phyloP scores from a whole-genome alignment of 2,888 invertebrate genomes.

The Linnaemya vulpina region DNA sequence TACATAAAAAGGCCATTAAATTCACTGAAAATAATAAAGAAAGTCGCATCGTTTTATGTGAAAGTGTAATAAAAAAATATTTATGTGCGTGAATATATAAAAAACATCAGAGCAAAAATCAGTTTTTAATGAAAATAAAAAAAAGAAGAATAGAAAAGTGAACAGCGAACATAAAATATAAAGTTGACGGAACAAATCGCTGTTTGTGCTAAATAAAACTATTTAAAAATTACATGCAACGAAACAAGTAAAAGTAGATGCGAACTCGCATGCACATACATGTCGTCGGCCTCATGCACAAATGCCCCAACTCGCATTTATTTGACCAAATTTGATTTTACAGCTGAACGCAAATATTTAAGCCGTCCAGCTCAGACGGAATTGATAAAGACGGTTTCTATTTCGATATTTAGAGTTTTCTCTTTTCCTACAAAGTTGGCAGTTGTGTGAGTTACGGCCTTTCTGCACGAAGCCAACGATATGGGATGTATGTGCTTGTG shows the following conservation, averaged over 20 bases:
- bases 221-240: slow-evolving; percentile 27
- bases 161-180: slow-evolving; percentile 1
- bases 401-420: too few species aligned
- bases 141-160: background rate
- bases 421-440: too few species aligned
- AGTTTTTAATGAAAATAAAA: background rate
- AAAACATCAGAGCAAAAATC: background rate
- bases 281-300: too few species aligned
- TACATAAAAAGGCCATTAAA: slow-evolving; percentile 16
- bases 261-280: background rate
- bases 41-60: background rate
- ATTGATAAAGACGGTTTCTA: too few species aligned
- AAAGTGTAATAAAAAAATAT: background rate
- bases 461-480: too few species aligned
- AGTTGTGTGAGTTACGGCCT: too few species aligned
- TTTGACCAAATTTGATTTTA: too few species aligned
- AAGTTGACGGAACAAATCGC: background rate
- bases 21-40: slow-evolving; percentile 16
- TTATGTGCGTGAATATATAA: background rate
- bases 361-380: too few species aligned
- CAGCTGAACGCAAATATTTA: too few species aligned
- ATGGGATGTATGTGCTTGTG: too few species aligned
- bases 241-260: slow-evolving; percentile 22
- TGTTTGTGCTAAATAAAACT: slow-evolving; percentile 30
- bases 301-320: too few species aligned